Conservation (phyloP, 2,797 vertebrate species). For the Pipistrellus kuhlii region DNA sequence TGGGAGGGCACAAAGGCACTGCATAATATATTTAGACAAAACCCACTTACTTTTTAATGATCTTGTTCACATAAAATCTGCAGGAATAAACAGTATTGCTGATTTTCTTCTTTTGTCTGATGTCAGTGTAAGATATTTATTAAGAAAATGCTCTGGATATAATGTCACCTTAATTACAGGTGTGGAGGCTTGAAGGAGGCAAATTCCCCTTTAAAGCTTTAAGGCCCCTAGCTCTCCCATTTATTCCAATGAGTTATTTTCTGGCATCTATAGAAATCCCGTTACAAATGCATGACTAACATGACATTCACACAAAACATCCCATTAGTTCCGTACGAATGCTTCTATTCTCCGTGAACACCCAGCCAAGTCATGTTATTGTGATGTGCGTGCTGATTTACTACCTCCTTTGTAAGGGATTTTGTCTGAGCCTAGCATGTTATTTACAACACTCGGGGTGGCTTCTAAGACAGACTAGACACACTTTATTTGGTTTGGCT, state of each 20-base stretch:
- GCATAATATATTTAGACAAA: constrained; percentile 60
- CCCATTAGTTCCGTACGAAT: constrained; percentile 71
- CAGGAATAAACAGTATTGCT: constrained; percentile 58
- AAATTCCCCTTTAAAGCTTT: not conserved
- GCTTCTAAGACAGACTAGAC: not conserved
- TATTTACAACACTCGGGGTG: not conserved
- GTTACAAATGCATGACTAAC: constrained; percentile 80
- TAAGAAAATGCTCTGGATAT: constrained; percentile 48
- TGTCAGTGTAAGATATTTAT: not conserved
- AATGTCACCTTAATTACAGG: constrained; percentile 60
- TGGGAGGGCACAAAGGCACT: not conserved
- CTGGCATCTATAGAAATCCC: constrained; percentile 67
- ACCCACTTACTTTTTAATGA: constrained; percentile 8
- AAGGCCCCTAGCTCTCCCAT: not conserved
- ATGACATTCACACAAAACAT: constrained; percentile 59
- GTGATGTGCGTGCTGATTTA: constrained; percentile 55
- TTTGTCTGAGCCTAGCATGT: constrained; percentile 33
- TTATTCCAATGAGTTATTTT: constrained; percentile 64
- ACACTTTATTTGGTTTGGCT: not conserved
- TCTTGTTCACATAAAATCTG: constrained; percentile 42
- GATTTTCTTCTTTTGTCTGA: constrained; percentile 29
- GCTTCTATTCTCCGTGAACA: constrained; percentile 71
- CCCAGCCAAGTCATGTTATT: constrained; percentile 50
- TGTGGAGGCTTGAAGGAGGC: not conserved
- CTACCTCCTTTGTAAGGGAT: constrained; percentile 36